Conservation (phyloP, 2,797 vertebrate species). For the Lutjanus campechanus region DNA sequence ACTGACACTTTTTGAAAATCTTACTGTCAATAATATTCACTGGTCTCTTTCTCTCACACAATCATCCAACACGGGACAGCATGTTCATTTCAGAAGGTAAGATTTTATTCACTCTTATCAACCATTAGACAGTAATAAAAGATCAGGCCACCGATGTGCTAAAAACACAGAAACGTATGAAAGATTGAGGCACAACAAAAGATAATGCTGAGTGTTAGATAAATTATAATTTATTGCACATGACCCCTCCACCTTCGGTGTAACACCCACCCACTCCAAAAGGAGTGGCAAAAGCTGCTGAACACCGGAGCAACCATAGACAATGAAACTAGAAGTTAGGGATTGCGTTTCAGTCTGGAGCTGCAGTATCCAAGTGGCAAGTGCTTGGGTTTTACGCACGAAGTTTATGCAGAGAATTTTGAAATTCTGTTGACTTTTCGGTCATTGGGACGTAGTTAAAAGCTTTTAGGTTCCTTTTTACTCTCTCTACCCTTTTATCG, state of each 20-base stretch:
- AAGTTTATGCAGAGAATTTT: background rate
- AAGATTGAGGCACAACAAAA: background rate
- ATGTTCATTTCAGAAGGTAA: background rate
- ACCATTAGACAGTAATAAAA: background rate
- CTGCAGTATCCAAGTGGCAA: constrained; percentile 17
- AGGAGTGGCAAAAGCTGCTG: constrained; percentile 42
- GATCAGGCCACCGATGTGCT: background rate
- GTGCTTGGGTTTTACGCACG: constrained; percentile 4
- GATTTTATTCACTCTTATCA: constrained; percentile 20
- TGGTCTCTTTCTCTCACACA: background rate
- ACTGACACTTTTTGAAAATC: background rate
- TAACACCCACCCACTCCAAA: constrained; percentile 45
- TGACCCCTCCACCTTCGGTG: constrained; percentile 1
- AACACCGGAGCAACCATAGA: constrained; percentile 10
- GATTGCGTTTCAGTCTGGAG: constrained; percentile 1
- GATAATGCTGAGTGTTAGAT: background rate
- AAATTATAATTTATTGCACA: background rate
- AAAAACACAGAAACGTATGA: background rate
- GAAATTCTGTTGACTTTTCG: background rate
- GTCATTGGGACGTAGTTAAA: background rate
- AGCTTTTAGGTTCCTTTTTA: background rate
- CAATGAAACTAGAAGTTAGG: constrained; percentile 17
- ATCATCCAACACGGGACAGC: constrained; percentile 1
- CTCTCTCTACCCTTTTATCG: background rate
- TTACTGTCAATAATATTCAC: no score